phyloP scores from a whole-genome alignment of 2,113 vertebrate genomes.

The Heloderma charlesbogerti region DNA sequence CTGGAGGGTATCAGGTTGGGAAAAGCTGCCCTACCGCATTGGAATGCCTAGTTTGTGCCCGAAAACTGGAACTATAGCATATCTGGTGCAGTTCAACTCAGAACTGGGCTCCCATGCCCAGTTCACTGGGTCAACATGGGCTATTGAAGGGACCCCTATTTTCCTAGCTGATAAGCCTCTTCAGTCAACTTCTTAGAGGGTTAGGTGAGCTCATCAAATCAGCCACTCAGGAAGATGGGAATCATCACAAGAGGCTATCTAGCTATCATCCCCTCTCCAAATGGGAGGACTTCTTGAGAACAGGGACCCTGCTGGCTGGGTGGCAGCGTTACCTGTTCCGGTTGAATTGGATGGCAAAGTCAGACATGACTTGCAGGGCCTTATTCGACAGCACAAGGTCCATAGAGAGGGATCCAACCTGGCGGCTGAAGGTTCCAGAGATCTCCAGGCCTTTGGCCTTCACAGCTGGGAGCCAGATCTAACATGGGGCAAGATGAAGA shows the following conservation, averaged over 20 bases:
- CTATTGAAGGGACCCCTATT: too few species aligned
- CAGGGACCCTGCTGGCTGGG: background rate
- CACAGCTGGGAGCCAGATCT: constrained; percentile 97
- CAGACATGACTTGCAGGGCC: constrained; percentile 95
- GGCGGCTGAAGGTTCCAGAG: constrained; percentile 91
- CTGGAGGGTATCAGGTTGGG: too few species aligned
- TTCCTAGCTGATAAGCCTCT: constrained; percentile 51
- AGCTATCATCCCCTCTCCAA: accelerated
- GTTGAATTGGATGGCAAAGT: constrained; percentile 99
- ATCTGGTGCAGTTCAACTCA: too few species aligned
- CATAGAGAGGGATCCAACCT: constrained; percentile 93
- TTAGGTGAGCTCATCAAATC: constrained; percentile 72
- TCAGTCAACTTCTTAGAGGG: constrained; percentile 87
- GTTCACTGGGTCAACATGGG: background rate
- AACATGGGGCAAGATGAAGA: background rate
- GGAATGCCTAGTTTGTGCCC: background rate
- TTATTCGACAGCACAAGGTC: constrained; percentile 95
- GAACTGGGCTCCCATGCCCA: background rate
- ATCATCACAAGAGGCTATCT: constrained; percentile 76
- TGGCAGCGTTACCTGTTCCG: constrained; percentile 88
- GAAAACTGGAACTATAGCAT: background rate
- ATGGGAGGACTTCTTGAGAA: background rate
- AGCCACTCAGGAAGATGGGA: constrained; percentile 67
- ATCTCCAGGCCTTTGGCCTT: constrained; percentile 98
- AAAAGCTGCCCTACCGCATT: too few species aligned